Percentiles rank a stretch among this genome's conserved stretches.
Evolutionary conservation across 2,888 invertebrate species (phyloP).

Genomic region (Zygothrica quintamaculata): DNA sequence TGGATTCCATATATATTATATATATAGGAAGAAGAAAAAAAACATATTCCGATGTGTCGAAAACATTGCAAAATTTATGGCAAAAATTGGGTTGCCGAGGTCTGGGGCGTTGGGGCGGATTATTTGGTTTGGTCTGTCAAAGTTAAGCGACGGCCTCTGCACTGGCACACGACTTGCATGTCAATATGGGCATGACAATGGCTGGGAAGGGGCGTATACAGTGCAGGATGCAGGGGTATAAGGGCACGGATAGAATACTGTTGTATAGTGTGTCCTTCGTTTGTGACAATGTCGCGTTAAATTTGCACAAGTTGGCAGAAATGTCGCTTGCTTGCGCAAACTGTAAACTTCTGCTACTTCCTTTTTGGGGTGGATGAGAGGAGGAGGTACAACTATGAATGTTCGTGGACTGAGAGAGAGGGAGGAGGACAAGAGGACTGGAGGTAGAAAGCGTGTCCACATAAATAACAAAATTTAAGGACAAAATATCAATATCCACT

Average conservation of each 20-base stretch:
- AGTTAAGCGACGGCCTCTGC: constrained; percentile 82
- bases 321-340: constrained; percentile 57
- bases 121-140: constrained; percentile 71
- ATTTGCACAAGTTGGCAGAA: constrained; percentile 79
- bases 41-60: constrained; percentile 51
- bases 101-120: constrained; percentile 32
- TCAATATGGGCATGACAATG: constrained; percentile 64
- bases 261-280: constrained; percentile 14
- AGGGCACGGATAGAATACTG: constrained; percentile 5
- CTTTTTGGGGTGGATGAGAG: constrained; percentile 3
- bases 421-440: constrained; percentile 14
- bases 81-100: constrained; percentile 42
- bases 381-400: too few species aligned
- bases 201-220: constrained; percentile 28
- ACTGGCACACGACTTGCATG: constrained; percentile 81
- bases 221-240: not conserved
- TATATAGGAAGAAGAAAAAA: constrained; percentile 16
- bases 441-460: constrained; percentile 61
- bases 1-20: constrained; percentile 38
- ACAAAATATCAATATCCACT: constrained; percentile 85
- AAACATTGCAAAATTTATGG: constrained; percentile 76
- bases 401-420: too few species aligned
- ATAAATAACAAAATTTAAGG: constrained; percentile 85
- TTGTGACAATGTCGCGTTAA: constrained; percentile 78
- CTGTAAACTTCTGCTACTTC: constrained; percentile 69